Conservation (phyloP, 2,888 invertebrate genomes). For the Philonicus albiceps region DNA sequence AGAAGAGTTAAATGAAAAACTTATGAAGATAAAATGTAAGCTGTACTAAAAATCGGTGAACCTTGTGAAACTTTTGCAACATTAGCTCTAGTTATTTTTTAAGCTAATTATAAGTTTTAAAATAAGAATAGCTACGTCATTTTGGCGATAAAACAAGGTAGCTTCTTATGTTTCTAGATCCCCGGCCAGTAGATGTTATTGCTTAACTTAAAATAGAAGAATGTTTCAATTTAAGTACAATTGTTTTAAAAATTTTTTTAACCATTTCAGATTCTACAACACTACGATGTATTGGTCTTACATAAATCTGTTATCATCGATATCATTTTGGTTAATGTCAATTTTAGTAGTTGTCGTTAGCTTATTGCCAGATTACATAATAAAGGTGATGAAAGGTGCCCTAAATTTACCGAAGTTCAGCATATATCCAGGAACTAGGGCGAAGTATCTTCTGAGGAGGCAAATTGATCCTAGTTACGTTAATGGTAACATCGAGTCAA, state of each 20-base stretch:
- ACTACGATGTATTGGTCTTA: slow-evolving; percentile 70
- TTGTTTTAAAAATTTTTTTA: neutral
- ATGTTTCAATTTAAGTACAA: neutral
- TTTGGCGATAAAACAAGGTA: no score
- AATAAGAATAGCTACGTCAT: no score
- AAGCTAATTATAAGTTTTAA: no score
- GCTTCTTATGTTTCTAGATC: no score
- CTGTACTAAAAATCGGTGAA: no score
- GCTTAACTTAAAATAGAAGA: no score
- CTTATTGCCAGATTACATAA: slow-evolving; percentile 68
- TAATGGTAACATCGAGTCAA: neutral
- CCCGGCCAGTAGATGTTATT: no score
- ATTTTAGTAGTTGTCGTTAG: slow-evolving; percentile 64
- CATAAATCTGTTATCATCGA: slow-evolving; percentile 67
- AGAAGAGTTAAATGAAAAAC: no score
- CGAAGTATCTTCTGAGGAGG: neutral
- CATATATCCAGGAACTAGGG: slow-evolving; percentile 56
- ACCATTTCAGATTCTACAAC: slow-evolving; percentile 62
- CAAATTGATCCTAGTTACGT: neutral
- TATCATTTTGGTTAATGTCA: slow-evolving; percentile 70
- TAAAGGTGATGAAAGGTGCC: slow-evolving; percentile 55
- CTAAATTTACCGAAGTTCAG: slow-evolving; percentile 55
- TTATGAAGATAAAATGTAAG: no score
- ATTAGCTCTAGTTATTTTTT: no score
- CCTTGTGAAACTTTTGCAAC: no score